phyloP scores from a whole-genome alignment of 1,140 invertebrate species.

The Melitaea cinxia region DNA sequence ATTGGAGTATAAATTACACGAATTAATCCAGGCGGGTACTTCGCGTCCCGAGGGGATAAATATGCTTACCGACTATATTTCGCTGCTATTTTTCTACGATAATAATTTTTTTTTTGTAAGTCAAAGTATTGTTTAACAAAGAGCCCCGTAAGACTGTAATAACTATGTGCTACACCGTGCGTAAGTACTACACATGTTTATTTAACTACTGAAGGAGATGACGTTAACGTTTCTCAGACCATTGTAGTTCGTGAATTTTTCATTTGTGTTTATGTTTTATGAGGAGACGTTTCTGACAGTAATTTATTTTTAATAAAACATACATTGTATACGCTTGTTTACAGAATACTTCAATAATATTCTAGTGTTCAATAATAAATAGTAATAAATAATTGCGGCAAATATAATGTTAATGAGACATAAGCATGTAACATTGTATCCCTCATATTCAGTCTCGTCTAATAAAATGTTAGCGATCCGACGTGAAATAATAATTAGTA shows the following conservation, averaged over 20 bases:
- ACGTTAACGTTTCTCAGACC: constrained; percentile 19
- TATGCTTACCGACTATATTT: constrained; percentile 47
- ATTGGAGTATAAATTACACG: constrained; percentile 76
- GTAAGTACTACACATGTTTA: constrained; percentile 34
- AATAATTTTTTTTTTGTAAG: constrained; percentile 29
- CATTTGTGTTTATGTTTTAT: constrained; percentile 39
- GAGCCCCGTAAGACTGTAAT: background rate
- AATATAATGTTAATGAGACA: constrained; percentile 12
- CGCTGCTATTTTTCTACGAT: constrained; percentile 45
- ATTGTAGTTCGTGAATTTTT: constrained; percentile 22
- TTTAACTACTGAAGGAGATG: constrained; percentile 38
- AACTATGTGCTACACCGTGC: constrained; percentile 14
- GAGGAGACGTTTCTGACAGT: constrained; percentile 22
- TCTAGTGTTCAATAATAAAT: constrained; percentile 1
- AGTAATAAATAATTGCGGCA: background rate
- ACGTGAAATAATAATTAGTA: constrained; percentile 71
- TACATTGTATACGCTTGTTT: constrained; percentile 14
- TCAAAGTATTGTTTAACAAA: constrained; percentile 31
- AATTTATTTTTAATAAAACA: constrained; percentile 29
- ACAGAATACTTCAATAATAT: background rate
- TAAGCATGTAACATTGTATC: constrained; percentile 25
- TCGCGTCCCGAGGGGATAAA: constrained; percentile 51
- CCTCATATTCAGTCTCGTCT: constrained; percentile 38
- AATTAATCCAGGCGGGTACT: constrained; percentile 68
- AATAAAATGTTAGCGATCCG: constrained; percentile 64